Conservation (phyloP, 2,113 vertebrate species). For the Leucopternis melanops region DNA sequence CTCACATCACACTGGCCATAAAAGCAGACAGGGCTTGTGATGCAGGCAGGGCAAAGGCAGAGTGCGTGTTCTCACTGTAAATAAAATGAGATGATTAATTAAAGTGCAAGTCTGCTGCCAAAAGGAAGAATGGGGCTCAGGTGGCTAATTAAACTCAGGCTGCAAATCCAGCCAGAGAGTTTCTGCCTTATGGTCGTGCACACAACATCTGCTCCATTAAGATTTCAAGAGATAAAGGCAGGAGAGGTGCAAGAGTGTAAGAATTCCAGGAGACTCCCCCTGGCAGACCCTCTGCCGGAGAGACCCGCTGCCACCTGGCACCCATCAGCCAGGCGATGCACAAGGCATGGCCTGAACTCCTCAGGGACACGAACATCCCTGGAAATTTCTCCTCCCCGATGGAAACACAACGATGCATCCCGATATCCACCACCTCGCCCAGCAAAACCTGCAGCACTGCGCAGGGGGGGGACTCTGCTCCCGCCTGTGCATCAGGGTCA, state of each 20-base stretch:
- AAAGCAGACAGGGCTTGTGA: not conserved
- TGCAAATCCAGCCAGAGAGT: not conserved
- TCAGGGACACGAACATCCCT: rapidly evolving
- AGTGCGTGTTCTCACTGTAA: not conserved
- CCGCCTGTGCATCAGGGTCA: rapidly evolving
- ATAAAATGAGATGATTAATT: not conserved
- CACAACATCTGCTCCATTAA: not conserved
- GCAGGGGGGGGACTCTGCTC: not conserved
- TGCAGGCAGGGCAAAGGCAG: not conserved
- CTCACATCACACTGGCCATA: not conserved
- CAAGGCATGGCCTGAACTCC: not conserved
- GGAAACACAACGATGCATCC: rapidly evolving
- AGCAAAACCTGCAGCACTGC: not conserved
- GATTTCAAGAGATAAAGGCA: not conserved
- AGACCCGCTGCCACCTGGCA: not conserved
- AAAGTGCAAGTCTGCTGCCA: conserved; percentile 1
- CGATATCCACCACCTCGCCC: rapidly evolving
- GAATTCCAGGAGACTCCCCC: not conserved
- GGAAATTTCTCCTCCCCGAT: not conserved
- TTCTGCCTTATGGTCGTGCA: not conserved
- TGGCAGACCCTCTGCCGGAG: not conserved
- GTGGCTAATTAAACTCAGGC: not conserved
- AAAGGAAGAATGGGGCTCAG: conserved; percentile 19
- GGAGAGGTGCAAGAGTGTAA: not conserved
- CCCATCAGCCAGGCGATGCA: rapidly evolving